Evolutionary conservation across 2,888 invertebrate species (phyloP).

Genomic region (Beris chalybata): DNA sequence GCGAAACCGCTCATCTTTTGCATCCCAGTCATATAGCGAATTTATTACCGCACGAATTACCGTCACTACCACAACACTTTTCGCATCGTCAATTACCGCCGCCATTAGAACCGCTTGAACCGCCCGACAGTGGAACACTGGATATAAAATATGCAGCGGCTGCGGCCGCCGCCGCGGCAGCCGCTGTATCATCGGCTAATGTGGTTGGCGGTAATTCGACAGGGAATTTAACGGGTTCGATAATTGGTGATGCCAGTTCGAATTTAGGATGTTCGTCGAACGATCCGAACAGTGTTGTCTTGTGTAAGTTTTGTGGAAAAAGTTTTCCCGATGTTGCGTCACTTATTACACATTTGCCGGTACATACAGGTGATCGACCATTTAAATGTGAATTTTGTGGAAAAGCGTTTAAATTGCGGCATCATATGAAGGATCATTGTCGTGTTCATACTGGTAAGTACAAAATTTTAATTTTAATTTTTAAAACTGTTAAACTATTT

Average conservation of each 20-base stretch:
- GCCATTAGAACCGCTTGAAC: constrained; percentile 52
- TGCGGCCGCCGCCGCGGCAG: constrained; percentile 56
- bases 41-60: constrained; percentile 52
- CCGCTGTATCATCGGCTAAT: constrained; percentile 57
- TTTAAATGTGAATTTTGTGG: constrained; percentile 94
- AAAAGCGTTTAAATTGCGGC: constrained; percentile 88
- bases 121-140: constrained; percentile 48
- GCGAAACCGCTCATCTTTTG: constrained; percentile 65
- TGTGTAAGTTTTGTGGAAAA: constrained; percentile 92
- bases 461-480: constrained; percentile 4
- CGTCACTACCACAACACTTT: constrained; percentile 53
- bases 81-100: constrained; percentile 49
- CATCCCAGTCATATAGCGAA: constrained; percentile 69
- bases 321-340: constrained; percentile 89
- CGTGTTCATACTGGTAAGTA: constrained; percentile 82
- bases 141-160: constrained; percentile 43
- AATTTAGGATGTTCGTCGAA: constrained; percentile 45
- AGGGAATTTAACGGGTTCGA: constrained; percentile 37
- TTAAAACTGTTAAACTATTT: neutral
- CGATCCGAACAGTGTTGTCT: constrained; percentile 75
- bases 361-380: constrained; percentile 87
- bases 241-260: constrained; percentile 42
- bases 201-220: constrained; percentile 40
- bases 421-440: constrained; percentile 94
- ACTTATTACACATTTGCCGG: constrained; percentile 83